Percentiles rank a stretch among this genome's conserved stretches.
Conservation (phyloP, 2,113 vertebrate species). For the Macroglossus sobrinus region DNA sequence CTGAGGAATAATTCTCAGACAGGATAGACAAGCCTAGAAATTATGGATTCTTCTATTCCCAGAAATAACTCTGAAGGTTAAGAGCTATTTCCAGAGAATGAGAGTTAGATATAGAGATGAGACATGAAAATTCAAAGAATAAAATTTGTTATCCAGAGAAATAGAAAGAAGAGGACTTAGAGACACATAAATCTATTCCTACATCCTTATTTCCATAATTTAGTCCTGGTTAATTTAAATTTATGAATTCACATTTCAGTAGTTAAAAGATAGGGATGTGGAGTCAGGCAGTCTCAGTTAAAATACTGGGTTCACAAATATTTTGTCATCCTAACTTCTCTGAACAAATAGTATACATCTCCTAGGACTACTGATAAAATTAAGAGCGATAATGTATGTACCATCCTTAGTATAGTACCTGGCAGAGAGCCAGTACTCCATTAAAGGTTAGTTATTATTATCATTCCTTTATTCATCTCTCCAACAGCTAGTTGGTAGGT, state of each 20-base stretch:
- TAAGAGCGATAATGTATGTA: neutral
- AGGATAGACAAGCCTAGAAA: neutral
- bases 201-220: neutral
- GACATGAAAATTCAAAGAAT: neutral
- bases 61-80: neutral
- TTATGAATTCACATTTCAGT: neutral
- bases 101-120: neutral
- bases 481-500: neutral
- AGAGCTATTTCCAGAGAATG: neutral
- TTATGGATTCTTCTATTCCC: neutral
- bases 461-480: neutral
- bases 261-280: neutral
- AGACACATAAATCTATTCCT: neutral
- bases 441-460: neutral
- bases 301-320: neutral
- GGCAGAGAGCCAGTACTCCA: neutral
- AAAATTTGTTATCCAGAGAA: constrained; percentile 11
- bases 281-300: neutral
- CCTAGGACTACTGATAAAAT: neutral
- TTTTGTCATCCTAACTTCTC: neutral
- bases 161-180: neutral
- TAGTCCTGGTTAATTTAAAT: constrained; percentile 15
- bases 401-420: neutral
- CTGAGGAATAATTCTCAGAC: neutral
- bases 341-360: neutral